Base-by-base conservation (phyloP, 2,888 invertebrate species). In the Drosophila antonietae region DNA sequence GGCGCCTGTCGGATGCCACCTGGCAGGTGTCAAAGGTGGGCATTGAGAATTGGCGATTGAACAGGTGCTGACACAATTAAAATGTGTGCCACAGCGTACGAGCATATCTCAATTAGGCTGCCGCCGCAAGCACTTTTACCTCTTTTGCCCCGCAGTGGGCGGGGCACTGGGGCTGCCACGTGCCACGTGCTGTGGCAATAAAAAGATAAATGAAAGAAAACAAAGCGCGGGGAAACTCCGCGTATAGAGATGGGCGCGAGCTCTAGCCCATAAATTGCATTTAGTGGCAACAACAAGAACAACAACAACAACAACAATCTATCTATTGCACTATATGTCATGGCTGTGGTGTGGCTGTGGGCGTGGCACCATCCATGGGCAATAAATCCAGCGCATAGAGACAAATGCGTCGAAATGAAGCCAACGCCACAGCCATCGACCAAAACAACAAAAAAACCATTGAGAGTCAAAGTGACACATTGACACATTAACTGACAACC, bases 401-500 rank as follows among this genome's bases (percentile, higher is more conserved):
- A 82, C 77, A 80, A 80, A 82, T 81, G 82, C 82, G 85, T 80
- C 68, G 66, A 63, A 70, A 62, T 73, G 64, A 69, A 39, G 55
- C 39, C 57, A 43, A 9, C 52, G 62, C 46, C 52, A 28, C 56
- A 28, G 59, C 28, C 71, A 63, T 46, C 59, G 78, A 66, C 64
- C 79, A 67, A 67, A 51, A 14, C 47, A 49, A 28, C 47, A 49
- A 31, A 83, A 82, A 82, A 83, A 74, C 80, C 84, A 88, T 83
- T 84, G 83, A 82, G 83, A 82, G 78, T 73, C 83, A 82, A 78
- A 85, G 85, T 80, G 85, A 56, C 55, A 56, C 55, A 56, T 56
- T 56, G 83, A 83, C 84, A 87, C 83, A 80, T 83, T 83, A 81
- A 87, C 80, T 77, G 80, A 73, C 71, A 68, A 65, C 67, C 58